A percentile compares a stretch with the other conserved stretches of the same genome.
phyloP scores from a whole-genome alignment of 1,140 invertebrate species.

The Bombus superbus region DNA sequence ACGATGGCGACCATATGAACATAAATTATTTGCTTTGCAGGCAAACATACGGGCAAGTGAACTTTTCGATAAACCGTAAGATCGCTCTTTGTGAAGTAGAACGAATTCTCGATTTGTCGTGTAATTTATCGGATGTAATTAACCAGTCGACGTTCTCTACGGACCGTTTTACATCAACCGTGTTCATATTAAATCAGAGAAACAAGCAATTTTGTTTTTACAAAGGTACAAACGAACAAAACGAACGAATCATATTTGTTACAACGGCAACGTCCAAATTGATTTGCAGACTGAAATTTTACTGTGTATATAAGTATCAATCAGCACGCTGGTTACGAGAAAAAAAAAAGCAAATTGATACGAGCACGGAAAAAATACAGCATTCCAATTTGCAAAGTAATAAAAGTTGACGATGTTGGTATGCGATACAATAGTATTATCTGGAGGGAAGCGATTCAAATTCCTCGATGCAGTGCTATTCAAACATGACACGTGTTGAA shows the following conservation, averaged over 20 bases:
- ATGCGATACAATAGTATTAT: background rate
- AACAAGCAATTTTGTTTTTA: background rate
- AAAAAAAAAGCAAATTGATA: background rate
- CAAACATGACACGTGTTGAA: background rate
- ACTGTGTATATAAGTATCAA: background rate
- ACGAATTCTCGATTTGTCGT: no score
- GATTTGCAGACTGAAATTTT: background rate
- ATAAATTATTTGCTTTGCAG: background rate
- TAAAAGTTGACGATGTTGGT: background rate
- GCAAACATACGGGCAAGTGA: no score
- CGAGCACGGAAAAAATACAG: background rate
- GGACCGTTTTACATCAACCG: background rate
- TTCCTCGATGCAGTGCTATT: background rate
- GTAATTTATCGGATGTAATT: no score
- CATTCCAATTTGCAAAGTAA: background rate
- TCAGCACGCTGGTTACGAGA: background rate
- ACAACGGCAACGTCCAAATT: background rate
- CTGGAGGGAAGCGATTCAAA: background rate
- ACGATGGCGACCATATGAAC: no score
- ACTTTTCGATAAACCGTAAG: no score
- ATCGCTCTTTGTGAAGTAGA: no score
- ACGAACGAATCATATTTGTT: background rate
- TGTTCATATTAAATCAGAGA: background rate
- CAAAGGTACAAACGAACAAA: background rate
- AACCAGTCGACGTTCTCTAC: no score